These are phyloP conservation scores for Catharus bicknelli DNA, from an alignment of 2,113 vertebrate genomes.

Conservation along the genomic window DNA sequence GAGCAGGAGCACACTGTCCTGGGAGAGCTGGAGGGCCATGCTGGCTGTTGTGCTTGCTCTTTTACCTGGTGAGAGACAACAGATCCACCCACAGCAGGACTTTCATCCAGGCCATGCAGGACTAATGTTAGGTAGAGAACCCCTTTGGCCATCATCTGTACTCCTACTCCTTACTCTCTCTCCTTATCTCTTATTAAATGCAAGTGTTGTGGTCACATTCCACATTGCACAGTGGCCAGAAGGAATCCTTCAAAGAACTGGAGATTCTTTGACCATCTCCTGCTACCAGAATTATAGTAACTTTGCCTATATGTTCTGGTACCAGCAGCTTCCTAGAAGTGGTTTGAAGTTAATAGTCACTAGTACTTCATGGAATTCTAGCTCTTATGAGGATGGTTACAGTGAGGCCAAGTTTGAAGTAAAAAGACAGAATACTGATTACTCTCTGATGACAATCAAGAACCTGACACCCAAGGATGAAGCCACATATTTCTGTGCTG, in stretches of 20 bases:
- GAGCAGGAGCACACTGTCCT: not conserved
- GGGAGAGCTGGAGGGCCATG: not conserved
- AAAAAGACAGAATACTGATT: accelerated
- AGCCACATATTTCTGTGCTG: not conserved
- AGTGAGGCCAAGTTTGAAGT: slow-evolving; percentile 8
- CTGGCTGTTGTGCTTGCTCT: not conserved
- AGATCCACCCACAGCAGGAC: not conserved
- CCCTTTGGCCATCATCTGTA: not conserved
- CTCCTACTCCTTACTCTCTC: not conserved
- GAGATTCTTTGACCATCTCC: not conserved
- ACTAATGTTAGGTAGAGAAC: not conserved
- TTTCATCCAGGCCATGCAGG: not conserved
- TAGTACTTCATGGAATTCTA: not conserved
- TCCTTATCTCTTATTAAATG: not conserved
- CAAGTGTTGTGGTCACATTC: no score
- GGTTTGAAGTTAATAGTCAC: not conserved
- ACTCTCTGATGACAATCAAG: not conserved
- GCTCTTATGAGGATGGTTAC: not conserved
- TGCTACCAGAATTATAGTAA: not conserved
- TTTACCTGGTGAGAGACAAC: not conserved
- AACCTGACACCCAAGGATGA: not conserved
- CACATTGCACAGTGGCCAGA: not conserved
- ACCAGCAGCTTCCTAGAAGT: not conserved
- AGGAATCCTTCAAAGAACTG: not conserved
- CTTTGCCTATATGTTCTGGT: not conserved